Percentiles rank a stretch among this genome's conserved stretches.
phyloP scores from a whole-genome alignment of 2,888 invertebrate species.

The Caenorhabditis becei region DNA sequence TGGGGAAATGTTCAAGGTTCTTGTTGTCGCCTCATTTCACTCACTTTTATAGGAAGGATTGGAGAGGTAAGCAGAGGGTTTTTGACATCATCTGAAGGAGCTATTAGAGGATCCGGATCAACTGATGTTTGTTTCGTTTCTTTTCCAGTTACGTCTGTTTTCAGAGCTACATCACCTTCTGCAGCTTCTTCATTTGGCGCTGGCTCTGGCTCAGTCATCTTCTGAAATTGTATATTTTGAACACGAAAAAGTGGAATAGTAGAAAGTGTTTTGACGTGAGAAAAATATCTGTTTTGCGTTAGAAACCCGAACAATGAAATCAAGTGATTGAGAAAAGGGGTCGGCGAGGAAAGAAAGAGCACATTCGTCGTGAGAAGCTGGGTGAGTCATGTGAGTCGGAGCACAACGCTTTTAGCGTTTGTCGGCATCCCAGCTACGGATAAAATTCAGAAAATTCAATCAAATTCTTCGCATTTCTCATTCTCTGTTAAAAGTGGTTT shows the following conservation, averaged over 20 bases:
- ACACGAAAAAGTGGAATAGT: background rate
- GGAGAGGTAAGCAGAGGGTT: conserved; percentile 13
- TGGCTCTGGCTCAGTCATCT: conserved; percentile 45
- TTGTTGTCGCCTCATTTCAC: conserved; percentile 1
- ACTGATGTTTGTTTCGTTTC: background rate
- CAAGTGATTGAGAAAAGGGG: conserved; percentile 17
- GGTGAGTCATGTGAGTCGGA: conserved; percentile 11
- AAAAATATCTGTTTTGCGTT: background rate
- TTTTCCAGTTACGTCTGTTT: background rate
- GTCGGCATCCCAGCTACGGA: background rate
- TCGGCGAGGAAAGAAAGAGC: background rate
- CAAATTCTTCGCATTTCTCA: background rate
- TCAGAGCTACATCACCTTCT: background rate
- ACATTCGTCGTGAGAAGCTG: background rate
- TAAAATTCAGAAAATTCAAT: background rate
- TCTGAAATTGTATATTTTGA: conserved; percentile 33
- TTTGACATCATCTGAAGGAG: background rate
- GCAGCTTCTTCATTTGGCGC: conserved; percentile 27
- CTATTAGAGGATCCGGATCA: background rate
- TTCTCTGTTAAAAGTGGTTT: background rate
- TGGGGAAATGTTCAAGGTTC: background rate
- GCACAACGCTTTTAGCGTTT: background rate
- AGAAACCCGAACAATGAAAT: conserved; percentile 7
- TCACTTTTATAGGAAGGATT: conserved; percentile 38
- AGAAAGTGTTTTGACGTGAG: background rate